phyloP scores from a whole-genome alignment of 2,888 invertebrate species.

The Labia minor region DNA sequence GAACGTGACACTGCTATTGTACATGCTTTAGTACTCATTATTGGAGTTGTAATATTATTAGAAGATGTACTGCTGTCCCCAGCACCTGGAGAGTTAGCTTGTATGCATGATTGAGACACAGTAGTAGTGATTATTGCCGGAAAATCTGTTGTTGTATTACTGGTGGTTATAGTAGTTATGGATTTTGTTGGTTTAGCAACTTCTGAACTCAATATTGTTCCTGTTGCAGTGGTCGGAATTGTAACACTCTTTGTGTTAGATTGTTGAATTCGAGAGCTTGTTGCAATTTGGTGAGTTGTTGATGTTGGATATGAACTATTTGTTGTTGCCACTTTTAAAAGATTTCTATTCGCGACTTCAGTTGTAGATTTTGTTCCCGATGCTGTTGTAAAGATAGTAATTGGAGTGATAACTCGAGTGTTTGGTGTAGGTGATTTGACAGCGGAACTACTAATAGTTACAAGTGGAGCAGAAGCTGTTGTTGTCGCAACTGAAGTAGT shows the following conservation, averaged over 20 bases:
- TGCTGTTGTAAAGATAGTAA: slow-evolving; percentile 26
- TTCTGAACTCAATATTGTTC: slow-evolving; percentile 19
- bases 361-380: slow-evolving; percentile 17
- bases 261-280: background rate
- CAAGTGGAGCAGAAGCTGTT: slow-evolving; percentile 26
- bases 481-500: slow-evolving; percentile 31
- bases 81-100: background rate
- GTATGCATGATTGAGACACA: background rate
- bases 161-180: slow-evolving; percentile 17
- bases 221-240: slow-evolving; percentile 22
- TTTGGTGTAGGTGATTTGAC: slow-evolving; percentile 19
- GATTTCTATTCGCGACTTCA: slow-evolving; percentile 21
- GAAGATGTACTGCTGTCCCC: slow-evolving; percentile 15
- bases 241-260: slow-evolving; percentile 17
- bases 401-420: slow-evolving; percentile 6
- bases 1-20: background rate
- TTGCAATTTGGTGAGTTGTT: background rate
- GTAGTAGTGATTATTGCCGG: slow-evolving; percentile 8
- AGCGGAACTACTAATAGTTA: slow-evolving; percentile 20
- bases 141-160: slow-evolving; percentile 17
- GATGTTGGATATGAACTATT: slow-evolving; percentile 8
- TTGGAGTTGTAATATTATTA: background rate
- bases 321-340: background rate
- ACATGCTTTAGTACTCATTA: background rate
- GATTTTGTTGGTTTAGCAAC: slow-evolving; percentile 16